A percentile compares a stretch with the other conserved stretches of the same genome.
phyloP scores from a whole-genome alignment of 2,888 invertebrate genomes.

The Clanis bilineata region DNA sequence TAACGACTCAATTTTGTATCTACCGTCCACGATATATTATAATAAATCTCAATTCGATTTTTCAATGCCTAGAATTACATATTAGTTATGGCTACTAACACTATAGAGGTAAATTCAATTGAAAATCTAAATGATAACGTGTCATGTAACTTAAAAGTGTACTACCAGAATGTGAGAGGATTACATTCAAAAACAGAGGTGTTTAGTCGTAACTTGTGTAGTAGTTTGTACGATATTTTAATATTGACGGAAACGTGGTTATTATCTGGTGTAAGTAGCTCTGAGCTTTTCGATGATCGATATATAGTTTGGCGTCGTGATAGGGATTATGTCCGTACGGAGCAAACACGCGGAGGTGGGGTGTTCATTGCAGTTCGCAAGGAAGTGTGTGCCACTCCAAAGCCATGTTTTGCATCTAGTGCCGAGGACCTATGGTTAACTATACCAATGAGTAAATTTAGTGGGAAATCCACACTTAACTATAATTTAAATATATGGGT shows the following conservation, averaged over 20 bases:
- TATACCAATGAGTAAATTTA: neutral
- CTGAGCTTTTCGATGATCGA: conserved; percentile 21
- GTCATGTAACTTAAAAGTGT: neutral
- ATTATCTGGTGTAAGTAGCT: neutral
- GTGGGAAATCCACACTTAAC: neutral
- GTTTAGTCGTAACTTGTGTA: neutral
- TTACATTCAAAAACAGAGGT: neutral
- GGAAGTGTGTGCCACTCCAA: neutral
- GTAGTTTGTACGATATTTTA: neutral
- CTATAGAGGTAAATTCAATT: no score
- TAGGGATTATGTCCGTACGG: neutral
- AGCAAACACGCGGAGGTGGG: conserved; percentile 2
- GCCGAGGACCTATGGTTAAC: conserved; percentile 7
- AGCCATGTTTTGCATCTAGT: neutral
- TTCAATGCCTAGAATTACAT: no score
- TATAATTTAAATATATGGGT: conserved; percentile 13
- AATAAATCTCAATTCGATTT: no score
- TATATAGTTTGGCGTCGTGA: conserved; percentile 15
- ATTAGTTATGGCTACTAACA: no score
- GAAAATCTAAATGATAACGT: no score
- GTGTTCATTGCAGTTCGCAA: conserved; percentile 13
- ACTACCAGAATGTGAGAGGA: neutral
- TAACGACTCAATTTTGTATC: no score
- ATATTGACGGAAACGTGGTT: neutral
- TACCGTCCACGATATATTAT: no score